Percentiles rank a stretch among this genome's conserved stretches.
These are phyloP conservation scores for Deilephila porcellus DNA, from an alignment of 2,888 invertebrate genomes.

Conservation along the genomic window DNA sequence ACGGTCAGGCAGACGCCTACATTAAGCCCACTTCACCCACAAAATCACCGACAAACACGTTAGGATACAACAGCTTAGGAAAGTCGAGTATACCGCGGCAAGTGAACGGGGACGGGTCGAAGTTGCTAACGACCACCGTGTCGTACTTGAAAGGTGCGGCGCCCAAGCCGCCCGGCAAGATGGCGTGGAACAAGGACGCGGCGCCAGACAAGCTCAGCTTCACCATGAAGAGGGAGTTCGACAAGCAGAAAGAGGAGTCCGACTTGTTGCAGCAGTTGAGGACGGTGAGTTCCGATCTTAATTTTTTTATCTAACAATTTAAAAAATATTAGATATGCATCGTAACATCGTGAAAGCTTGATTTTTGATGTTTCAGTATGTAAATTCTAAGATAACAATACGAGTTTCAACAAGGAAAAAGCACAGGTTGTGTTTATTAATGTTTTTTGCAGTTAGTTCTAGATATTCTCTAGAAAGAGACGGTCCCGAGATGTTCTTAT, in stretches of 20 bases:
- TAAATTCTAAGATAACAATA: too few relatives aligned
- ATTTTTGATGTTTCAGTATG: too few relatives aligned
- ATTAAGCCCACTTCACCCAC: conserved; percentile 88
- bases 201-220: conserved; percentile 92
- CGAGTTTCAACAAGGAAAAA: too few relatives aligned
- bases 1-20: conserved; percentile 77
- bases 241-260: conserved; percentile 94
- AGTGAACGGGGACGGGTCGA: conserved; percentile 73
- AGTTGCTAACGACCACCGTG: conserved; percentile 84
- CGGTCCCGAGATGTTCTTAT: too few relatives aligned
- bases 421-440: too few relatives aligned
- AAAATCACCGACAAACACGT: conserved; percentile 84
- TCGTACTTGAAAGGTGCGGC: conserved; percentile 85
- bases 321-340: too few relatives aligned
- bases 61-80: conserved; percentile 84
- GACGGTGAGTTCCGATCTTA: conserved; percentile 84
- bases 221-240: conserved; percentile 96
- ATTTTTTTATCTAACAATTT: conserved; percentile 22
- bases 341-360: too few relatives aligned
- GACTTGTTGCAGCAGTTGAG: conserved; percentile 93
- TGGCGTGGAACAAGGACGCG: conserved; percentile 90
- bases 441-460: too few relatives aligned
- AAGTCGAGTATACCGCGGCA: conserved; percentile 72
- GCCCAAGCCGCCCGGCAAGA: conserved; percentile 78
- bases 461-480: too few relatives aligned